Evolutionary conservation across 2,888 invertebrate genomes (phyloP).

Genomic region (Aquatica leii): DNA sequence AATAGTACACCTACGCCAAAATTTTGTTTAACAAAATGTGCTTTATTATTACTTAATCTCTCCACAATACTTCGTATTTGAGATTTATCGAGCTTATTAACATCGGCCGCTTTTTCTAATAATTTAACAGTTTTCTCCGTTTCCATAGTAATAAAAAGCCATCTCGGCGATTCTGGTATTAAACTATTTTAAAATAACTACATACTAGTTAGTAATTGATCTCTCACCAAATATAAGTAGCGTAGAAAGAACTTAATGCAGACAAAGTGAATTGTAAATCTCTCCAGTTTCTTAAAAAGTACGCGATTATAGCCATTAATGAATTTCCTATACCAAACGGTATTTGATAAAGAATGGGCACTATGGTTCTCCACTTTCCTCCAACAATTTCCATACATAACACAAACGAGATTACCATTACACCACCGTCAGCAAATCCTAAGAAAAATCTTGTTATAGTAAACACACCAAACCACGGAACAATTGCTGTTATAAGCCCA

Average conservation of each 20-base stretch:
- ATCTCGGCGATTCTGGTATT: slow-evolving; percentile 70
- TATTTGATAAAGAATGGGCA: slow-evolving; percentile 70
- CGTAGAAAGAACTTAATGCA: slow-evolving; percentile 62
- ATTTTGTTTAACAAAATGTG: slow-evolving; percentile 25
- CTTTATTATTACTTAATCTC: neutral
- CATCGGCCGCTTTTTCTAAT: slow-evolving; percentile 54
- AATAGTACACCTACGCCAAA: slow-evolving; percentile 62
- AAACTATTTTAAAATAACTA: slow-evolving; percentile 50
- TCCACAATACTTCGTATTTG: slow-evolving; percentile 25
- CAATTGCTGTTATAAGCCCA: slow-evolving; percentile 64
- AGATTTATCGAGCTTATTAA: slow-evolving; percentile 49
- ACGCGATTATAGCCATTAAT: slow-evolving; percentile 66
- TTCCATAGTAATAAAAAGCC: slow-evolving; percentile 67
- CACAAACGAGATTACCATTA: slow-evolving; percentile 72
- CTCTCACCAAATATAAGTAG: slow-evolving; percentile 63
- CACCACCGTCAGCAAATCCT: slow-evolving; percentile 70
- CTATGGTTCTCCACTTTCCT: slow-evolving; percentile 67
- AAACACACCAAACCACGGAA: slow-evolving; percentile 66
- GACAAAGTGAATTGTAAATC: slow-evolving; percentile 66
- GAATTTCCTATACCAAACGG: slow-evolving; percentile 70
- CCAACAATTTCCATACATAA: slow-evolving; percentile 72
- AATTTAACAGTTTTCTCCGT: slow-evolving; percentile 63
- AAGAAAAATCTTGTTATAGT: slow-evolving; percentile 65
- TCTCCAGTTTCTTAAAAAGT: slow-evolving; percentile 69
- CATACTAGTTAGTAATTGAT: slow-evolving; percentile 17